Percentiles rank a stretch among this genome's conserved stretches.
These are phyloP conservation scores for Caenorhabditis drosophilae DNA, from an alignment of 2,888 invertebrate genomes.

Conservation along the genomic window DNA sequence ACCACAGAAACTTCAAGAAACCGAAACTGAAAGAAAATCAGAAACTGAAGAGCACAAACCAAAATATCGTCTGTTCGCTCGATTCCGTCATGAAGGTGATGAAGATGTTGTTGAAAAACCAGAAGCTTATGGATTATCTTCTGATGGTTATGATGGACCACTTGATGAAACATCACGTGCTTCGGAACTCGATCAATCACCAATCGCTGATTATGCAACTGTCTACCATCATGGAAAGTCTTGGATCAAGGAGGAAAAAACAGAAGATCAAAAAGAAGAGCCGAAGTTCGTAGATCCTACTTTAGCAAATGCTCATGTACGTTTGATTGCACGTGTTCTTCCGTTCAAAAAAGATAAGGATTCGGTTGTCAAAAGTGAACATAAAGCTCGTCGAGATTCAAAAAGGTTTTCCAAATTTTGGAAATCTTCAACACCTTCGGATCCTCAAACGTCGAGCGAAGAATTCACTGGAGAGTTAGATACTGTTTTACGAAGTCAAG, in stretches of 20 bases:
- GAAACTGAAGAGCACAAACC: constrained; percentile 14
- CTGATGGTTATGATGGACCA: constrained; percentile 31
- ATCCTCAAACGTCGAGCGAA: not conserved
- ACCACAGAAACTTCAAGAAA: not conserved
- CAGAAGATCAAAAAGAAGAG: not conserved
- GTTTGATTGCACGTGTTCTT: constrained; percentile 31
- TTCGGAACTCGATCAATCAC: constrained; percentile 17
- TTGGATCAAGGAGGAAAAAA: constrained; percentile 5
- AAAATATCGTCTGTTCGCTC: constrained; percentile 2
- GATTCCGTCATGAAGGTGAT: constrained; percentile 30
- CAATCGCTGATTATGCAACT: constrained; percentile 23
- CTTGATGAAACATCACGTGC: constrained; percentile 19
- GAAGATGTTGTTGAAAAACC: constrained; percentile 30
- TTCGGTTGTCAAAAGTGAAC: not conserved
- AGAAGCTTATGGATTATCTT: constrained; percentile 17
- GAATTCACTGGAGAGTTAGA: not conserved
- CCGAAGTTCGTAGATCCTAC: not conserved
- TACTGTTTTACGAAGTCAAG: not conserved
- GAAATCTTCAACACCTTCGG: not conserved
- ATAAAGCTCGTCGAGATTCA: not conserved
- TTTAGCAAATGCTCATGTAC: constrained; percentile 4
- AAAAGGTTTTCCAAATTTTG: not conserved
- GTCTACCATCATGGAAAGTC: constrained; percentile 38
- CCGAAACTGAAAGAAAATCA: not conserved
- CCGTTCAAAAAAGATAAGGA: constrained; percentile 12